Percentiles rank a stretch among this genome's conserved stretches.
These are phyloP conservation scores for Brachycybe producta DNA, from an alignment of 2,888 invertebrate species.

Conservation along the genomic window DNA sequence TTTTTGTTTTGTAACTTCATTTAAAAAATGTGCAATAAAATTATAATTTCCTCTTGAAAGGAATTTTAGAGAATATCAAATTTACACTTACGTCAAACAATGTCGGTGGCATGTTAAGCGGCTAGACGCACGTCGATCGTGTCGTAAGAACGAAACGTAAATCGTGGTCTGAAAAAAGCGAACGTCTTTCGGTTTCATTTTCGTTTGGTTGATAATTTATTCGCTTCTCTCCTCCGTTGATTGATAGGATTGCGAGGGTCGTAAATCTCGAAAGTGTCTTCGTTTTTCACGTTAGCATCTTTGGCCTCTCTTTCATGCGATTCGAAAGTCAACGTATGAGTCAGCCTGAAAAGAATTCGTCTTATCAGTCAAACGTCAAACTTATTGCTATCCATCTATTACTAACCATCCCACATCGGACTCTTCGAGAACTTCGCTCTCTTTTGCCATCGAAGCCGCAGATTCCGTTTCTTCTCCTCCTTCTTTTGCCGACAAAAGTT, in stretches of 20 bases:
- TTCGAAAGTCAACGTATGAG: constrained; percentile 52
- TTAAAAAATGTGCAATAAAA: no score
- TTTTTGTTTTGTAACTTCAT: no score
- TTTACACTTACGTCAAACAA: no score
- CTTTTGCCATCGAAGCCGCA: constrained; percentile 32
- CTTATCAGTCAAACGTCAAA: constrained; percentile 1
- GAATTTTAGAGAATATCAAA: no score
- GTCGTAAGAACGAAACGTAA: no score
- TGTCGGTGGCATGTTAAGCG: no score
- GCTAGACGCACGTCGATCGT: no score
- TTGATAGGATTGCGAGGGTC: constrained; percentile 92
- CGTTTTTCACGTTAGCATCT: constrained; percentile 81
- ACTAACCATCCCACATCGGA: constrained; percentile 34
- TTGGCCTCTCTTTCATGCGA: constrained; percentile 54
- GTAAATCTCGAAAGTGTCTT: constrained; percentile 93
- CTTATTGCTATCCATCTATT: background rate
- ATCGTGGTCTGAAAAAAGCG: no score
- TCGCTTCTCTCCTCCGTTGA: constrained; percentile 64
- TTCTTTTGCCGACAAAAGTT: constrained; percentile 55
- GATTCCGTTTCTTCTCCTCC: constrained; percentile 38
- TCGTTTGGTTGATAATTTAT: constrained; percentile 19
- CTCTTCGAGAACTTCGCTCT: constrained; percentile 29
- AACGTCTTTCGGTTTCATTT: no score
- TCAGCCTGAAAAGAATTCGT: constrained; percentile 41
- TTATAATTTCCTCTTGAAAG: no score